A percentile compares a stretch with the other conserved stretches of the same genome.
Evolutionary conservation across 2,888 invertebrate genomes (phyloP).

Genomic region (Diaperis boleti): DNA sequence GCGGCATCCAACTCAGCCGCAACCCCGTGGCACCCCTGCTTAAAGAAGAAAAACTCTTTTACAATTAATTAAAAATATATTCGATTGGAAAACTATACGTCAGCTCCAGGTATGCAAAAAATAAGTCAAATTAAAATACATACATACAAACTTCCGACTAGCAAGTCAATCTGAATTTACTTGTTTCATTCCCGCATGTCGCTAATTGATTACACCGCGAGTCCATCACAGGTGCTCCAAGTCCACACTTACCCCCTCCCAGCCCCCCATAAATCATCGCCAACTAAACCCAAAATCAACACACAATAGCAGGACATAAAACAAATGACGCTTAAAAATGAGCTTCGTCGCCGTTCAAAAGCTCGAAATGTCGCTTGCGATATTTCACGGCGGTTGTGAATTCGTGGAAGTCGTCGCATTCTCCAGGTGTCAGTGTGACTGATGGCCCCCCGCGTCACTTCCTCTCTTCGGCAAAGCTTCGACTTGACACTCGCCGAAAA

Average conservation of each 20-base stretch:
- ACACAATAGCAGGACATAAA: constrained; percentile 54
- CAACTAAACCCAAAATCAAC: constrained; percentile 51
- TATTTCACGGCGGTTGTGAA: constrained; percentile 60
- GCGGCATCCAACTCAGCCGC: too few species aligned
- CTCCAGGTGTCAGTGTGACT: constrained; percentile 65
- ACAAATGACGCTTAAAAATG: constrained; percentile 60
- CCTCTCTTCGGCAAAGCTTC: constrained; percentile 49
- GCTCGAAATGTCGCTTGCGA: constrained; percentile 56
- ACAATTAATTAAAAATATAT: too few species aligned
- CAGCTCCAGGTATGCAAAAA: too few species aligned
- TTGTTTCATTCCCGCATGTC: too few species aligned
- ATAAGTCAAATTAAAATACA: too few species aligned
- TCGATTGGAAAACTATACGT: too few species aligned
- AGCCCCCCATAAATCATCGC: constrained; percentile 38
- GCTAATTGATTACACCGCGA: neutral
- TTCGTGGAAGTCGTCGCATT: constrained; percentile 64
- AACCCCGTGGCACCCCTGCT: too few species aligned
- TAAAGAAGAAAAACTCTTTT: too few species aligned
- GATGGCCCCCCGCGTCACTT: constrained; percentile 63
- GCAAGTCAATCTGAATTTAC: too few species aligned
- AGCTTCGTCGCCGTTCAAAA: constrained; percentile 54
- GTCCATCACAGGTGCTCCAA: constrained; percentile 6
- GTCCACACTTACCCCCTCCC: neutral
- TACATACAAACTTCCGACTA: too few species aligned
- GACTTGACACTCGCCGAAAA: constrained; percentile 46